Evolutionary conservation across 2,888 invertebrate species (phyloP), one percentile per base, ranked within the genome.

Genomic region (Platycheirus albimanus): DNA sequence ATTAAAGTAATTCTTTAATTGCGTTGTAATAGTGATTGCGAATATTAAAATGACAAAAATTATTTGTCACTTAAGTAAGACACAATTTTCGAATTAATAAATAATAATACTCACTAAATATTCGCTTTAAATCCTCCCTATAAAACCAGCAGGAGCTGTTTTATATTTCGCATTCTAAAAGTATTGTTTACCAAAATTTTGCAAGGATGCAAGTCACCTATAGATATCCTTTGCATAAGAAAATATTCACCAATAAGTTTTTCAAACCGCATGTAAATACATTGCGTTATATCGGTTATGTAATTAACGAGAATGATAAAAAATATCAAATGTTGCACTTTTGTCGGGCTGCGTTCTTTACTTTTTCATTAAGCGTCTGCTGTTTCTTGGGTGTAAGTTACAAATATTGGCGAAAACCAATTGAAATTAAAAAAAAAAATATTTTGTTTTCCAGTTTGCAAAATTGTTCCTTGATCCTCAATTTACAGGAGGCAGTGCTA

Each of bases 291-390:
- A 61, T 61, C 19, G 61, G 61, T 13, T 61, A 30, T 11, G 17
- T 61, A 17, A 8, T 61, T 30, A 45, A 45, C 6, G 61, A 45
- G 45, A 45, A 30, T 61, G 61, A 61, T 2, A 61, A 45, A n/a
- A n/a, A n/a, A 30, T 45, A 13, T 30, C 17, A 45, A 2, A 17
- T 8, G 17, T 61, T 61, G 28, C 61, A 61, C 10, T 61, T 11
- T 30, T 45, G 3, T 7, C 61, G 61, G 7, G 30, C 30, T n/a
- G 61, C 45, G 10, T 45, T 61, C 33, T 61, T 61, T 30, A 45
- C 43, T 2, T 30, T 61, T 45, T 61, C 43, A n/a, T 30, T 6
- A 30, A 4, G 8, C 0, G 7, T 61, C 19, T 43, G 30, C 17
- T 61, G 11, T 19, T 0, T 4, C 30, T 30, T 61, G 8, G 30